Evolutionary conservation across 2,797 vertebrate species (phyloP), one percentile per base, ranked within the genome.

Genomic region (Rousettus madagascariensis): DNA sequence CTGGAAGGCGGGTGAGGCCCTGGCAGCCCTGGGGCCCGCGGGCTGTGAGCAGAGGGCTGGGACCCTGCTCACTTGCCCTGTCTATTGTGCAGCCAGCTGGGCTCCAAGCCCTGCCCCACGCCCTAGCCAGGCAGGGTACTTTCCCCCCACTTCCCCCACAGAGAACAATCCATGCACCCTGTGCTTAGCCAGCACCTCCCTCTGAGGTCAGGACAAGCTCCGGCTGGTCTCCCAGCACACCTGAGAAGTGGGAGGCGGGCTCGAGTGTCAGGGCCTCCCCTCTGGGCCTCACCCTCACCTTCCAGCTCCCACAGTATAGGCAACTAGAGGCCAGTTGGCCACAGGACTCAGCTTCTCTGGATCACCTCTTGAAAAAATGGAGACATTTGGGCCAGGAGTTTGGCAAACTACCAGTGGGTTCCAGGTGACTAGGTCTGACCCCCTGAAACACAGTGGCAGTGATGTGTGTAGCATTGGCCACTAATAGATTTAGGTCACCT

Each of bases 131-230:
- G 55, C 10, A 4, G n/a, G 65, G 69, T 53, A 6, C 61, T 91
- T 94, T 53, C 59, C 69, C 90, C 84, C 78, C 30, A 12, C 69
- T n/a, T 89, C 80, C 69, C 80, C 88, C 30, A 11, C 53, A 20
- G 68, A 74, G 55, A 94, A 66, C 57, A 89, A 63, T 82, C 46
- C 75, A 4, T 85, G 71, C 68, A 77, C 68, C 66, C 22, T 6
- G 30, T 78, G 53, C 92, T 93, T 68, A 78, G 59, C 91, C 71
- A 65, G 72, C 46, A 65, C 91, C 90, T 82, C 92, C 86, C 68
- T 24, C 5, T 24, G 1, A 19, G 79, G 59, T 87, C 74, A 24
- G 43, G 84, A 78, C 75, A 96, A 91, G 97, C 91, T 82, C 77
- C 3, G 1, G 71, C 96, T 93, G 92, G 95, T 55, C 43, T 96